These are phyloP conservation scores for Donacobius atricapilla DNA, from an alignment of 2,113 vertebrate genomes.

Conservation along the genomic window DNA sequence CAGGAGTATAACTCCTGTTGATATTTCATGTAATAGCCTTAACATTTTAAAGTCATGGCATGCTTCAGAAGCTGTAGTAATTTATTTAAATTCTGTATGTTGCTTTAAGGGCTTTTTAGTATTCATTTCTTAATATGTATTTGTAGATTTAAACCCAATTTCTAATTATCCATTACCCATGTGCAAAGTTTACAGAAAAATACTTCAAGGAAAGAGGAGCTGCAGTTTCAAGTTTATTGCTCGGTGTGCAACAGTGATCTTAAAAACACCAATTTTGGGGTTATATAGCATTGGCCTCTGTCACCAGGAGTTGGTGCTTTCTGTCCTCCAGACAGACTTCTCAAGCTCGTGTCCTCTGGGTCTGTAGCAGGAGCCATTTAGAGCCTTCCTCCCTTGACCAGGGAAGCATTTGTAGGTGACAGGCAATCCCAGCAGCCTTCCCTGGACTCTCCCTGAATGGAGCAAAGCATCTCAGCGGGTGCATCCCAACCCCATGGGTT, in stretches of 20 bases:
- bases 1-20: not conserved
- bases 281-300: not conserved
- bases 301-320: not conserved
- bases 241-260: accelerated
- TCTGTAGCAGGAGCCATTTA: not conserved
- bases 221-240: not conserved
- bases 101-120: not conserved
- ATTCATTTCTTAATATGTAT: not conserved
- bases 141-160: not conserved
- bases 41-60: not conserved
- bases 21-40: not conserved
- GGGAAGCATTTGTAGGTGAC: not conserved
- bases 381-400: not conserved
- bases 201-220: not conserved
- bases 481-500: not conserved
- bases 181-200: not conserved
- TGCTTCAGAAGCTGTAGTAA: not conserved
- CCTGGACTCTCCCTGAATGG: not conserved
- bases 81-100: not conserved
- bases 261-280: not conserved
- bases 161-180: not conserved
- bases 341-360: not conserved
- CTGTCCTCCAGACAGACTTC: not conserved
- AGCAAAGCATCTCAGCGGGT: not conserved
- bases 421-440: not conserved